phyloP scores from a whole-genome alignment of 2,113 vertebrate species.

The Ochotona princeps region DNA sequence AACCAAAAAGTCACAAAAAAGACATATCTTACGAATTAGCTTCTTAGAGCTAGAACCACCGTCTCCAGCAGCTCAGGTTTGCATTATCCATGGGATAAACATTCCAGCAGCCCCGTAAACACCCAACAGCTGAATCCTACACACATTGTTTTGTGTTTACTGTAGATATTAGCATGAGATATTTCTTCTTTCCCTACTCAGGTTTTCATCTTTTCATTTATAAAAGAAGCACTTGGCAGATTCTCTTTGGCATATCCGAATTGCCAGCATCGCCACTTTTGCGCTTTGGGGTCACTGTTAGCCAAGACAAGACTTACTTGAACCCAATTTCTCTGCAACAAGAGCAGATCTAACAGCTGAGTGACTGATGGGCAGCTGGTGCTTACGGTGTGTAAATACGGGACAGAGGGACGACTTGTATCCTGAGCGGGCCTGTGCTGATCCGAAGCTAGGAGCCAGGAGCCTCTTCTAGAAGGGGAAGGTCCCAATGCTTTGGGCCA shows the following conservation, averaged over 20 bases:
- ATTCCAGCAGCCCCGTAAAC: neutral
- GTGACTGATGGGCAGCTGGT: neutral
- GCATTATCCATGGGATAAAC: too few relatives aligned
- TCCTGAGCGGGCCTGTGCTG: neutral
- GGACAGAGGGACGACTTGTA: neutral
- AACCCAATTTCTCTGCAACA: too few relatives aligned
- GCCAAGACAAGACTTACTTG: neutral
- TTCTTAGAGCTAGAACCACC: neutral
- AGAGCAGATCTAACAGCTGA: too few relatives aligned
- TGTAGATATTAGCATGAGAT: fast-evolving
- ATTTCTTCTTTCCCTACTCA: neutral
- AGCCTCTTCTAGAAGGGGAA: too few relatives aligned
- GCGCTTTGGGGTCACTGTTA: neutral
- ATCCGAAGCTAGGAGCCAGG: too few relatives aligned
- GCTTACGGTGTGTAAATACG: too few relatives aligned
- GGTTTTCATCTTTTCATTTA: neutral
- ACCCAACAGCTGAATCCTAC: neutral
- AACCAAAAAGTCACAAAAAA: neutral
- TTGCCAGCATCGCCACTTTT: neutral
- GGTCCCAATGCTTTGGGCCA: too few relatives aligned
- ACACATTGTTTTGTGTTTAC: neutral
- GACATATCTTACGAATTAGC: neutral
- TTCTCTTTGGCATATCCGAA: neutral
- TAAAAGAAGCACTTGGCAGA: neutral
- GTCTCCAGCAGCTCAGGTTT: neutral